These are phyloP conservation scores for Cantharis flavilabris DNA, from an alignment of 2,888 invertebrate genomes.

Conservation along the genomic window DNA sequence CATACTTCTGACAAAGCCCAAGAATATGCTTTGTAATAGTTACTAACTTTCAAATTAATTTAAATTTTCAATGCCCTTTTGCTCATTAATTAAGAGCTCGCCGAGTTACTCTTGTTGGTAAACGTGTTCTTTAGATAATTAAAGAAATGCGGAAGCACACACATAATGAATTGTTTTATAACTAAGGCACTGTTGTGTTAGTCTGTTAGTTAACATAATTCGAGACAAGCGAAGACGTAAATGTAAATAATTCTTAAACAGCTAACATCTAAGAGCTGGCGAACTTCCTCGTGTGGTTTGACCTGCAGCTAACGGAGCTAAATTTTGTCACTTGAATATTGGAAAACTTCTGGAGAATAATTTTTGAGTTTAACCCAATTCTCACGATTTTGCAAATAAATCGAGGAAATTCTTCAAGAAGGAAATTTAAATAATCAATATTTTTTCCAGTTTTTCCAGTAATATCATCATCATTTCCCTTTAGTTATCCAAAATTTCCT, in stretches of 20 bases:
- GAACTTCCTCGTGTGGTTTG: neutral
- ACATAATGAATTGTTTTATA: conserved; percentile 10
- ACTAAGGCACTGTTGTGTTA: neutral
- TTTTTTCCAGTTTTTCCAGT: neutral
- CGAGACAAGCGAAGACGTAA: neutral
- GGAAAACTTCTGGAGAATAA: neutral
- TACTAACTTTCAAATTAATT: conserved; percentile 17
- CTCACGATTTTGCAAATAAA: neutral
- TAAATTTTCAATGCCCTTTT: conserved; percentile 13
- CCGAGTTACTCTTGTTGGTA: conserved; percentile 7
- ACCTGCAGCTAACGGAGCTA: too few species aligned
- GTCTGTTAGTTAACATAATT: neutral
- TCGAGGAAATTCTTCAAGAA: neutral
- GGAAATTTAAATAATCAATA: neutral
- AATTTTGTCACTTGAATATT: neutral
- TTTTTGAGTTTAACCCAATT: neutral
- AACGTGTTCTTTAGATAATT: conserved; percentile 14
- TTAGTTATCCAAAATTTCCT: neutral
- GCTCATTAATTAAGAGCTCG: conserved; percentile 15
- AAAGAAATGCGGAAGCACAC: conserved; percentile 9
- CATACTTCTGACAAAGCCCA: conserved; percentile 5
- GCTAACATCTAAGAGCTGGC: neutral
- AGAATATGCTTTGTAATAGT: conserved; percentile 8
- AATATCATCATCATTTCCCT: neutral
- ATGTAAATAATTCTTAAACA: neutral